A percentile compares a stretch with the other conserved stretches of the same genome.
Conservation (phyloP, 2,888 invertebrate genomes). For the Escarpia spicata region DNA sequence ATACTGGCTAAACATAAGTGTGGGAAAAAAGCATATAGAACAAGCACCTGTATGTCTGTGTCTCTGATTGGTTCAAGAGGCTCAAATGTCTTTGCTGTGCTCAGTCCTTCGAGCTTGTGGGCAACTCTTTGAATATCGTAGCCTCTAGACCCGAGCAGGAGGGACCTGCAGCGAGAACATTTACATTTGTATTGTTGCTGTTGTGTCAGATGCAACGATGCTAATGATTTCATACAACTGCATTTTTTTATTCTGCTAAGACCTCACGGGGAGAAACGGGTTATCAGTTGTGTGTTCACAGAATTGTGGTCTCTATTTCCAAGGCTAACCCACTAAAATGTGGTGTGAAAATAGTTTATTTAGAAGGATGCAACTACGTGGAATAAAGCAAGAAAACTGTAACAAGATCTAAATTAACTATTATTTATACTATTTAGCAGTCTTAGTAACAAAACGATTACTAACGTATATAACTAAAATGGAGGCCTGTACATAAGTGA, state of each 20-base stretch:
- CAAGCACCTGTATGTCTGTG: constrained; percentile 79
- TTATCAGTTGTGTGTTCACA: neutral
- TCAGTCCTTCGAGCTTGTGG: constrained; percentile 88
- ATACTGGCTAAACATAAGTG: no score
- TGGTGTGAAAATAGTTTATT: neutral
- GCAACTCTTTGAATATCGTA: constrained; percentile 93
- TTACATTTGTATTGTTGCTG: neutral
- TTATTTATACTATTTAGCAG: neutral
- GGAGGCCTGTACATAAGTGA: no score
- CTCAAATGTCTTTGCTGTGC: constrained; percentile 72
- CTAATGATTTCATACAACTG: no score
- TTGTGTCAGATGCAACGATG: no score
- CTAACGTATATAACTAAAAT: no score
- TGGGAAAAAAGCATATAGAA: neutral
- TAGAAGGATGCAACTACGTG: neutral
- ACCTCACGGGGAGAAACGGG: no score
- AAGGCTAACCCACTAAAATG: neutral
- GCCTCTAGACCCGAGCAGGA: constrained; percentile 89
- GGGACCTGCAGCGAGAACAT: constrained; percentile 73
- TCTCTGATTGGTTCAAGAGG: constrained; percentile 90
- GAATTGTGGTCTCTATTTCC: neutral
- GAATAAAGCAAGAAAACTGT: neutral
- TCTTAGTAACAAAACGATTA: no score
- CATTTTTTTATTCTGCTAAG: no score
- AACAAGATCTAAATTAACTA: neutral